phyloP scores from a whole-genome alignment of 64 coral and sea anemone species.

The Trachythela sp. region DNA sequence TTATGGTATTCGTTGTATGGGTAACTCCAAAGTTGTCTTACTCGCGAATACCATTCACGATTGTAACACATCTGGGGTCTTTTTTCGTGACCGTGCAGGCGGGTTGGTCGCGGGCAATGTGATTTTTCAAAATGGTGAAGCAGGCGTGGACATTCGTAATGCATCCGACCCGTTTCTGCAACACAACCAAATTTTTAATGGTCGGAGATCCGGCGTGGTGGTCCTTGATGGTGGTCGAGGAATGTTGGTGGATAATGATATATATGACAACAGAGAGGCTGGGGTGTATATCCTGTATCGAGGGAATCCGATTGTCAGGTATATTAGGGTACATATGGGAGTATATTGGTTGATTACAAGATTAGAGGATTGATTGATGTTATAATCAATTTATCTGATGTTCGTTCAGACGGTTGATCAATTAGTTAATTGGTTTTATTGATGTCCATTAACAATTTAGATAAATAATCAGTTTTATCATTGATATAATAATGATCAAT shows the following conservation, averaged over 20 bases:
- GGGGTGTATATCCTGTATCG: constrained; percentile 85
- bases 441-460: too few species aligned
- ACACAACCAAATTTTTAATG: constrained; percentile 87
- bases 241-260: constrained; percentile 73
- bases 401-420: too few species aligned
- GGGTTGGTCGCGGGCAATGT: constrained; percentile 89
- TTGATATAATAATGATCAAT: too few species aligned
- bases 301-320: constrained; percentile 85
- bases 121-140: constrained; percentile 84
- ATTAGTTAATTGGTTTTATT: too few species aligned
- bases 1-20: constrained; percentile 69
- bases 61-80: constrained; percentile 79
- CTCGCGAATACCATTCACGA: constrained; percentile 81
- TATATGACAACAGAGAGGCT: constrained; percentile 90
- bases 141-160: constrained; percentile 87
- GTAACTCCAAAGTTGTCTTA: constrained; percentile 69
- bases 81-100: constrained; percentile 77
- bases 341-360: too few species aligned
- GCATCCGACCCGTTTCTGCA: constrained; percentile 83
- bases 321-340: neutral
- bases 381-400: too few species aligned
- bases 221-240: constrained; percentile 83
- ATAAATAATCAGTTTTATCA: too few species aligned
- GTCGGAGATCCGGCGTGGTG: constrained; percentile 74
- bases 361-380: too few species aligned